Evolutionary conservation across 1,140 invertebrate genomes (phyloP), one percentile per base, ranked within the genome.

Genomic region (Drosophila hydei): DNA sequence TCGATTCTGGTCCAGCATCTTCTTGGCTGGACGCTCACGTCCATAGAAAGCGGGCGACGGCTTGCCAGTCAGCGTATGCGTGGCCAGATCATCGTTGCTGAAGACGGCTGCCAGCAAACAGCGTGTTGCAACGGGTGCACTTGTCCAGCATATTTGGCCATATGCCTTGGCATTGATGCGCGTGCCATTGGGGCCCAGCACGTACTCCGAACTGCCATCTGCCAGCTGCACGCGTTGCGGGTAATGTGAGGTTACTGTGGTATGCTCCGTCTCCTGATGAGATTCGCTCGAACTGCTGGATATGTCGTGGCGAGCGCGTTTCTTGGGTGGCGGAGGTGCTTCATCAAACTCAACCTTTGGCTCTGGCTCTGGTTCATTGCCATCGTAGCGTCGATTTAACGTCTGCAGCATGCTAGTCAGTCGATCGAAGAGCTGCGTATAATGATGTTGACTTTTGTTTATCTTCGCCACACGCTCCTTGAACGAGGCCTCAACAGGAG

Each of bases 51-150:
- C 90, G 0, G 92, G 91, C 3, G 91, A 92, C 0, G 91, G 92
- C 58, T 92, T 92, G 1, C 92, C 92, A 0, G 91, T 92, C 6
- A 92, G 61, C 0, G 88, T 91, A 59, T 92, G 91, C 5, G 91
- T 92, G 12, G 92, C 92, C 33, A 92, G 61, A 19, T 89, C 79
- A 38, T 91, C 78, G 36, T 81, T 73, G 51, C 50, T 74, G 54
- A 92, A 92, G 23, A 92, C 61, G 0, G 62, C 63, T 12, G 68
- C 54, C 4, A 92, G 61, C 0, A 92, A 71, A 16, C 81, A 80
- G 21, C 92, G 75, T 4, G 92, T 92, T 4, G 92, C 91, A 4
- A 80, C 52, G 4, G 88, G 78, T 7, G 90, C 74, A 27, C 62
- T 81, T 0, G 65, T 72, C 91, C 92, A 92, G 43, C 84, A 83